Evolutionary conservation across 2,113 vertebrate species (phyloP).

Genomic region (Mus pahari): DNA sequence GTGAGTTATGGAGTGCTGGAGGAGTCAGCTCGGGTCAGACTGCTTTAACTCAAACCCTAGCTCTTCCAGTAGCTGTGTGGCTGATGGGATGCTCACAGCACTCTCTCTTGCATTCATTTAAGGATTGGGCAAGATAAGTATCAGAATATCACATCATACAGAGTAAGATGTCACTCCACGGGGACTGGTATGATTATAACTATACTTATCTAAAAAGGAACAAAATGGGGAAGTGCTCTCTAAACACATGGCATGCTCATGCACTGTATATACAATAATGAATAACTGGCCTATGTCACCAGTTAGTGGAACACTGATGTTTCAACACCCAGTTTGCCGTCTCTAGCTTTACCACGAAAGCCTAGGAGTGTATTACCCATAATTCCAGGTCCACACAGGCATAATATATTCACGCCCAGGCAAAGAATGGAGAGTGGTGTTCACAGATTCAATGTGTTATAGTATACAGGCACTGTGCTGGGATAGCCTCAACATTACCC

Average conservation of each 20-base stretch:
- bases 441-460: neutral
- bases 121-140: neutral
- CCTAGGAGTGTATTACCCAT: neutral
- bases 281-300: neutral
- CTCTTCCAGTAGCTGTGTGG: neutral
- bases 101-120: neutral
- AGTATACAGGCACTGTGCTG: neutral
- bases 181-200: neutral
- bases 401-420: neutral
- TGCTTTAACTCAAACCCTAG: neutral
- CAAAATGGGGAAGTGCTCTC: neutral
- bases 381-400: neutral
- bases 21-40: neutral
- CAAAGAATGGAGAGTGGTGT: neutral
- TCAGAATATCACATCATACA: neutral
- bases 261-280: neutral
- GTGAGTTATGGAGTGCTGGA: neutral
- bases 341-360: neutral
- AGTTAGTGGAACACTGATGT: neutral
- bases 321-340: neutral
- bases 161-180: neutral
- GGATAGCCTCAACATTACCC: neutral
- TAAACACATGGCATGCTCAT: neutral
- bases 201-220: constrained; percentile 23
- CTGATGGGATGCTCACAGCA: neutral